A percentile compares a stretch with the other conserved stretches of the same genome.
These are phyloP conservation scores for Zoroaster sp. DNA, from an alignment of 53 echinoderm and acorn worm species.

Conservation along the genomic window DNA sequence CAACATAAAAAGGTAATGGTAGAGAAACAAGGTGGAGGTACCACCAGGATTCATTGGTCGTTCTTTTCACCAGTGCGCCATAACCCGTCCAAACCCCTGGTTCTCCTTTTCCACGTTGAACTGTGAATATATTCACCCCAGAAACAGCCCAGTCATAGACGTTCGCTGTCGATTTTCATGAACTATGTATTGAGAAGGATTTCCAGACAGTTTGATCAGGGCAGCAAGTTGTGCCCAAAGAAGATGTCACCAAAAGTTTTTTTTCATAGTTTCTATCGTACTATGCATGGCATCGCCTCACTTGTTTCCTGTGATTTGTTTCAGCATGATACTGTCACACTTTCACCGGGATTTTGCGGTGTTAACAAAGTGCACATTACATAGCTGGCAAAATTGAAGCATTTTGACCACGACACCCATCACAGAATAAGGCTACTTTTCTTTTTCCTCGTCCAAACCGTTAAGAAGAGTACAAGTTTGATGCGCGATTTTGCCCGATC, in stretches of 20 bases:
- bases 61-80: slow-evolving; percentile 17
- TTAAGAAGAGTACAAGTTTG: slow-evolving; percentile 43
- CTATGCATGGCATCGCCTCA: slow-evolving; percentile 75
- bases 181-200: too few species aligned
- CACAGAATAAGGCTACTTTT: slow-evolving; percentile 57
- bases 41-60: slow-evolving; percentile 19
- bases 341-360: not conserved
- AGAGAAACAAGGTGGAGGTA: slow-evolving; percentile 18
- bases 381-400: slow-evolving; percentile 67
- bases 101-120: slow-evolving; percentile 32
- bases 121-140: slow-evolving; percentile 12
- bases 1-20: not conserved
- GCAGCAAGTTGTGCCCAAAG: slow-evolving; percentile 50
- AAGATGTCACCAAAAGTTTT: slow-evolving; percentile 54
- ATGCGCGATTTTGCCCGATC: slow-evolving; percentile 66
- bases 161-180: too few species aligned
- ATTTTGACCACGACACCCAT: slow-evolving; percentile 76
- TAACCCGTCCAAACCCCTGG: slow-evolving; percentile 56
- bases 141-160: slow-evolving; percentile 35
- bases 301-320: slow-evolving; percentile 67
- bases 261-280: slow-evolving; percentile 54
- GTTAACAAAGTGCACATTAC: slow-evolving; percentile 14
- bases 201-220: slow-evolving; percentile 39
- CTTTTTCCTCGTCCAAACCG: not conserved
- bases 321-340: slow-evolving; percentile 38